Conservation (phyloP, 1,140 invertebrate genomes). For the Tenebrio molitor region DNA sequence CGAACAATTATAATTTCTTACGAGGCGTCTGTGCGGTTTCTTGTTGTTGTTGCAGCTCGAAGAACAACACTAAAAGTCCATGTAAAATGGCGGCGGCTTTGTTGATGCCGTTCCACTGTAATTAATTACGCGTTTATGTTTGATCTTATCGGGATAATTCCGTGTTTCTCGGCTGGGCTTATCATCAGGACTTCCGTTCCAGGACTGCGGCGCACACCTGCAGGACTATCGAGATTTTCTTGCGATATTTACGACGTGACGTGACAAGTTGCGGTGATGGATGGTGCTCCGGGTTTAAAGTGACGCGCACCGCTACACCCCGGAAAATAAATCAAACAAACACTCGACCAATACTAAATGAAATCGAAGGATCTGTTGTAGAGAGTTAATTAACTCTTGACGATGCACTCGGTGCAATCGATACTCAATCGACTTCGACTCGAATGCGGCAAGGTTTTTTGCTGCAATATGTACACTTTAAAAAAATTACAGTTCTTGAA, state of each 20-base stretch:
- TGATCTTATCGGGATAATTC: constrained; percentile 24
- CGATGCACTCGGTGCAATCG: no score
- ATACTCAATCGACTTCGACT: no score
- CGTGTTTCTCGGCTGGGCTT: neutral
- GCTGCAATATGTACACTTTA: no score
- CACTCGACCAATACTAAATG: neutral
- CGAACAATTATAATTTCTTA: constrained; percentile 21
- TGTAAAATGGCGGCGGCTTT: neutral
- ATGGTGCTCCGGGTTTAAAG: neutral
- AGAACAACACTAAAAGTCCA: constrained; percentile 11
- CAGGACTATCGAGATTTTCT: neutral
- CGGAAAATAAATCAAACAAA: neutral
- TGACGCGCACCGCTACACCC: neutral
- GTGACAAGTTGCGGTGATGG: neutral
- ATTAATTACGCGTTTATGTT: constrained; percentile 24
- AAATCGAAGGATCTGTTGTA: no score
- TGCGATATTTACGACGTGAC: neutral
- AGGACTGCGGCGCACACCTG: neutral
- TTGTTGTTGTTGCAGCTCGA: neutral
- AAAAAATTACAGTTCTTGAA: no score
- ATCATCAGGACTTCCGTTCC: neutral
- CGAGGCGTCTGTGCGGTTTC: neutral
- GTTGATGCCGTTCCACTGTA: neutral
- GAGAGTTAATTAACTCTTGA: no score
- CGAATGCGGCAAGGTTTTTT: no score